Evolutionary conservation across 2,888 invertebrate genomes (phyloP), one percentile per base, ranked within the genome.

Genomic region (Tridacna crocea): DNA sequence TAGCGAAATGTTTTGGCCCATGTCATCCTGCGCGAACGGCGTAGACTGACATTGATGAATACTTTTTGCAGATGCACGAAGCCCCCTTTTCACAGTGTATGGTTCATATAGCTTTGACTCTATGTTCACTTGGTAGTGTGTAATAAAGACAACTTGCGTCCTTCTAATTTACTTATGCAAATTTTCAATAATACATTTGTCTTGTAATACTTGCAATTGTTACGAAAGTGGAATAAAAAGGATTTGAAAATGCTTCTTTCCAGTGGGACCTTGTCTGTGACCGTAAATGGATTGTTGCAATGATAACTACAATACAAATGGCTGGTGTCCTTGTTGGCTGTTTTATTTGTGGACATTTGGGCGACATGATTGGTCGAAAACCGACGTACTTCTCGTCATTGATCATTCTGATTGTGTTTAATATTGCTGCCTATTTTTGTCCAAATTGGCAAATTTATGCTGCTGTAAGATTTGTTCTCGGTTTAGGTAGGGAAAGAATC

Each of bases 401-500:
- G 0, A 63, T 77, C 0, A 78, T 88, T 0, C 75, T 87, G 27
- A 63, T 83, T 0, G 72, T 85, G 8, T 84, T 88, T 73, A 88
- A 89, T 60, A 51, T 88, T 6, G 72, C 83, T 0, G 83, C 86
- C 0, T 88, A 87, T n/a, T 89, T 90, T 77, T 87, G 90, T 6
- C 75, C 82, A 15, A 83, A 77, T 76, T 91, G 90, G 90, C 80
- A 88, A 74, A 88, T 91, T 87, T 91, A 89, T 66, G 87, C 89
- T 0, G 85, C 75, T 11, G 63, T 89, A 0, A 72, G 89, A 12
- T 90, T 88, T 77, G 27, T 88, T 17, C 72, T 89, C n/a, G 91
- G 89, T 22, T 70, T 88, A 24, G 84, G 82, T 60, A 73, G 26
- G 73, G 19, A 36, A 4, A 36, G 36, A 36, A 36, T 36, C 8